Base-by-base conservation (phyloP, 2,113 vertebrate genomes). In the Cololabis saira region DNA sequence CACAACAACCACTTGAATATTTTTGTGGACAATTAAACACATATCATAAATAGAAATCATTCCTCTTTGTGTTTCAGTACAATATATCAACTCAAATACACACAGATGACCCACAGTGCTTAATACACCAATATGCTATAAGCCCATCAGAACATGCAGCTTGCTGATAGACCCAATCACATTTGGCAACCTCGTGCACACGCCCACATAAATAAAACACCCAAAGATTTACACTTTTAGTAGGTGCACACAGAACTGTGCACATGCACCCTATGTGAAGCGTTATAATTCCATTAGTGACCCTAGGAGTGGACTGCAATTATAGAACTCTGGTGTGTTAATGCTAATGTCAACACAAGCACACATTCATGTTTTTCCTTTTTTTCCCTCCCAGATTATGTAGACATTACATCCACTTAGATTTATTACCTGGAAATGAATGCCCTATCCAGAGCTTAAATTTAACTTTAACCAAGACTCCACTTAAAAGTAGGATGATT, bases 281-380 rank as follows among this genome's bases (percentile, higher is more conserved):
- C 55, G 16, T 5, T 51, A 56, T 63, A 33, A 79, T 67, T 70
- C 33, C 61, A 70, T 80, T 59, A 52, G 69, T 67, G 58, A 80
- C 65, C 62, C 41, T 15, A 33, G n/a, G 44, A 74, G 70, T 47
- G 51, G 37, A 42, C 62, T 59, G 45, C 50, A 71, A 68, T 78
- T 72, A 72, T 58, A 50, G 53, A 59, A 33, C 18, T 61, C 3
- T 30, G 24, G 43, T 74, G 58, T 59, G 42, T 50, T 59, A 19
- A 68, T 33, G 17, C 15, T 54, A 21, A 8, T 17, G 19, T 33
- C 21, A 33, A 1, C 21, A 16, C 15, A 27, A 10, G 19, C 42
- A 50, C 60, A 66, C 9, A 40, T 3, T 5, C 10, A 17, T 27
- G 4, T 33, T 47, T 37, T 44, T 11, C 16, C 42, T 44, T 44